Evolutionary conservation across 2,113 vertebrate species (phyloP), one percentile per base, ranked within the genome.

Genomic region (Erythrocercus mccallii): DNA sequence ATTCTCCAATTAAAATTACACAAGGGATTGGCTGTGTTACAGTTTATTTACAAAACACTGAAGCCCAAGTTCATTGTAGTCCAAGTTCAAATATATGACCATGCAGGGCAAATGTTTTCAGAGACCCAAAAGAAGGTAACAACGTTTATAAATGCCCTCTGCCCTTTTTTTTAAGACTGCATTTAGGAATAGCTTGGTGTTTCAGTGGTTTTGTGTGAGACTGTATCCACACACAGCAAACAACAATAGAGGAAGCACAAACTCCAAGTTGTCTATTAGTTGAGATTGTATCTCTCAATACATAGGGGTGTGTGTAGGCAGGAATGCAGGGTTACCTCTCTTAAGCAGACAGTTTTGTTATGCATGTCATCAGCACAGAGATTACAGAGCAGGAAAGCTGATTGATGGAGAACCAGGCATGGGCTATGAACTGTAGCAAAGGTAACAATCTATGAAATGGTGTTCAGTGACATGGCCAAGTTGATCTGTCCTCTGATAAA

Each of bases 381-480:
- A 15, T 25, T 18, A 22, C 4, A 11, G 35, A 79, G 14, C 4
- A 65, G 21, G 20, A 33, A 48, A 61, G 12, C 0, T 51, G 35
- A 28, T 27, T 37, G 16, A 27, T 15, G 7, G 28, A 53, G 61
- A 70, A 74, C 7, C 56, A 79, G 44, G 18, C 22, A n/a, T 8
- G 7, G 53, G 15, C 6, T 54, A 5, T 17, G 62, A 65, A 9
- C 16, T 61, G 27, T 19, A 38, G 25, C 14, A 27, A 21, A 28
- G 16, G 18, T 48, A 40, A 42, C 12, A 60, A 16, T 47, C 40
- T 40, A 28, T 14, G 25, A 68, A 81, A 45, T 10, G 11, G 23
- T 53, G 37, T 24, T n/a, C 13, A 6, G 14, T 38, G 48, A 23
- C 2, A 1, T 0, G 5, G 16, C 27, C 21, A 23, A 79, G 21